Conservation (phyloP, 2,888 invertebrate genomes). For the Arctia plantaginis region DNA sequence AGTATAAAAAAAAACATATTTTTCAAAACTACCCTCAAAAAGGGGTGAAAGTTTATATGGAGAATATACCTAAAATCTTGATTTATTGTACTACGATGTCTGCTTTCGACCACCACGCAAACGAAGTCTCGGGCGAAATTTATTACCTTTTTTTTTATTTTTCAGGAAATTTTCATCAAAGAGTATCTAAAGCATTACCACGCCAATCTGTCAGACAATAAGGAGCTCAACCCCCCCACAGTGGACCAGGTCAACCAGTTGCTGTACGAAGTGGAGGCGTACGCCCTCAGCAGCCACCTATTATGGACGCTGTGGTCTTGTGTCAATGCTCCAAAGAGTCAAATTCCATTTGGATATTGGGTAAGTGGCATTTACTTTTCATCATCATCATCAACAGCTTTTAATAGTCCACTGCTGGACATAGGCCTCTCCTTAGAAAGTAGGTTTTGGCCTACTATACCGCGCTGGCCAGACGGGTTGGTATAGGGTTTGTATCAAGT, state of each 20-base stretch:
- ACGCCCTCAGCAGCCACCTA: conserved; percentile 95
- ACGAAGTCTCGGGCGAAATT: no score
- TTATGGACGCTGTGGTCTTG: conserved; percentile 98
- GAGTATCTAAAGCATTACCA: conserved; percentile 78
- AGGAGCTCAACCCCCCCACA: conserved; percentile 66
- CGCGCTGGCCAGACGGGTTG: no score
- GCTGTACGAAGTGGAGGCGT: conserved; percentile 92
- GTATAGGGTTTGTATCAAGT: no score
- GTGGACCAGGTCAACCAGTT: conserved; percentile 88
- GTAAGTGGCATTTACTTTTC: conserved; percentile 81
- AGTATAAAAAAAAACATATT: no score
- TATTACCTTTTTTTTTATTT: not conserved
- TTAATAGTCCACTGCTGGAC: not conserved
- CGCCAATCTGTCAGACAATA: conserved; percentile 54
- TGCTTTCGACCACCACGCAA: no score
- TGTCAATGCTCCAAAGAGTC: conserved; percentile 94
- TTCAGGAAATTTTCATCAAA: conserved; percentile 87
- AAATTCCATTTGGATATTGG: conserved; percentile 98
- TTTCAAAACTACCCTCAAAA: no score
- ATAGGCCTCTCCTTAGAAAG: no score
- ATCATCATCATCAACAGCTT: no score
- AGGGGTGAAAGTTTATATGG: no score
- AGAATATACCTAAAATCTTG: no score
- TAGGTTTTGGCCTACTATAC: no score
- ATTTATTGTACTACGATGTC: no score